Base-by-base conservation (phyloP, 1,140 invertebrate genomes). In the Tetragnatha versicolor region DNA sequence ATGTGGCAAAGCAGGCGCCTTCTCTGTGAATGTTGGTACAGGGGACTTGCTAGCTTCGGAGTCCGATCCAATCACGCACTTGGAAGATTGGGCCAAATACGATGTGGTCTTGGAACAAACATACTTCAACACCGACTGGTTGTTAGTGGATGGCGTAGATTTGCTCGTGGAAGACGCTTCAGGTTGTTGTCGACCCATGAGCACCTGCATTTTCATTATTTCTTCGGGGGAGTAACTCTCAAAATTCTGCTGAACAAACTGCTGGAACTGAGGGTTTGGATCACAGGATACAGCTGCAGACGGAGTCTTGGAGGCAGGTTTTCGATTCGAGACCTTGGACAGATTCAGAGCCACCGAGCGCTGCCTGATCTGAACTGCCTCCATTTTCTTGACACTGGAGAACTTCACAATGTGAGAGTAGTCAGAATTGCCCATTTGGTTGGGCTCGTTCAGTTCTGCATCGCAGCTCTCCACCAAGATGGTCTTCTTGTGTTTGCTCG, bases 381-480 rank as follows among this genome's bases (percentile, higher is more conserved):
- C 63, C 76, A 79, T 79, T 69, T 79, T 68, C 53, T 79, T 79
- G 7, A 79, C 76, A 47, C 76, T 68, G 14, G 76, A 58, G 47
- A 58, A 68, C 22, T 69, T 63, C 6, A 79, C 76, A 49, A 79
- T 55, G 5, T 39, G 47, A 35, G 76, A 66, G 31, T 79, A 79
- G 45, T 79, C 76, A 27, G 60, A 47, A 29, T 77, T 33, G 1
- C 65, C 12, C 27, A 65, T 65, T 17, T 35, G 31, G 22, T 25
- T 10, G 9, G 39, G 35, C 3, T 35, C 37, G 66, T 37, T 31
- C 39, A 65, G 29, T 17, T 25, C 27, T 14, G 63, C 35, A 35
- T 58, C 29, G 20, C 49, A 60, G 20, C 39, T 79, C 58, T 55
- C 55, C n/a, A 79, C 25, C 9, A 45, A 22, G 29, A 66, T 39